A percentile compares a stretch with the other conserved stretches of the same genome.
Conservation (phyloP, 2,113 vertebrate species). For the Chamaetylas fuelleborni region DNA sequence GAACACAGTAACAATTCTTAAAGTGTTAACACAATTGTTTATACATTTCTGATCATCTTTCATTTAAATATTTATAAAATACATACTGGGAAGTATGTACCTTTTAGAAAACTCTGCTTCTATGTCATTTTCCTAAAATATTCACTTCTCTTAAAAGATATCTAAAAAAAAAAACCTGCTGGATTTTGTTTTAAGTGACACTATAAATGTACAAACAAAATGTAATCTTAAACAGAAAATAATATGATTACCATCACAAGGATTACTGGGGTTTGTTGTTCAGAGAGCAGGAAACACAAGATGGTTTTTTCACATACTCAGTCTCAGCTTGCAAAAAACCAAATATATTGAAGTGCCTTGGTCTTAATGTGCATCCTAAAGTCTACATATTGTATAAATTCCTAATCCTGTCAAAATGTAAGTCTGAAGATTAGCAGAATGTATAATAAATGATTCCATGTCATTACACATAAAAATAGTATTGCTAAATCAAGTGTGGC, state of each 20-base stretch:
- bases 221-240: constrained; percentile 66
- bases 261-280: constrained; percentile 69
- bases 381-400: constrained; percentile 69
- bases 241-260: constrained; percentile 60
- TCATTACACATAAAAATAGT: constrained; percentile 70
- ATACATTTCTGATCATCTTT: constrained; percentile 61
- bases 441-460: constrained; percentile 75
- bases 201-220: constrained; percentile 64
- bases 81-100: constrained; percentile 23
- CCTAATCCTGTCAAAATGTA: constrained; percentile 73
- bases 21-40: constrained; percentile 53
- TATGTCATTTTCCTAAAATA: constrained; percentile 59
- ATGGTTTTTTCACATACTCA: constrained; percentile 57
- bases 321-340: constrained; percentile 56
- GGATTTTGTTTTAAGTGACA: constrained; percentile 70
- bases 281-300: constrained; percentile 68
- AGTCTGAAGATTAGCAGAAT: constrained; percentile 76
- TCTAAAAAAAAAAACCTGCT: constrained; percentile 40
- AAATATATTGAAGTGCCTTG: constrained; percentile 70
- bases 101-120: constrained; percentile 55
- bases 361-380: constrained; percentile 62
- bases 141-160: constrained; percentile 48
- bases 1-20: neutral
- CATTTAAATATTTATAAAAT: constrained; percentile 67
- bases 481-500: constrained; percentile 74